Percentiles rank a stretch among this genome's conserved stretches.
phyloP scores from a whole-genome alignment of 2,113 vertebrate genomes.

The Apaloderma vittatum region DNA sequence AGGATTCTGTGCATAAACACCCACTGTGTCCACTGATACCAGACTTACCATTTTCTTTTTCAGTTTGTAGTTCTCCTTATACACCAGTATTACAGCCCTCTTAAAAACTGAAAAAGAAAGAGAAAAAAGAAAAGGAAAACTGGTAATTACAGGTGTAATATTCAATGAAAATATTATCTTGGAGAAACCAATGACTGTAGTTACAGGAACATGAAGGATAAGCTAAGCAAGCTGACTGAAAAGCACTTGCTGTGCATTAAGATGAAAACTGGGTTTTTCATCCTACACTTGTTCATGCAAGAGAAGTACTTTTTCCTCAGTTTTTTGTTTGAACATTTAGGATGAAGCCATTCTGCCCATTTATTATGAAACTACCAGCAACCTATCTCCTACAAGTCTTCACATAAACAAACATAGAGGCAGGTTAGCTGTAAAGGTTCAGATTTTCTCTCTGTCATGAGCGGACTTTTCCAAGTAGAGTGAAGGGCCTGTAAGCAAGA shows the following conservation, averaged over 20 bases:
- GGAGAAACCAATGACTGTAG: not conserved
- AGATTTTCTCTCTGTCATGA: not conserved
- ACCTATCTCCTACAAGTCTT: not conserved
- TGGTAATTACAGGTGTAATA: not conserved
- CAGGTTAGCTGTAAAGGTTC: not conserved
- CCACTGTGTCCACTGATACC: not conserved
- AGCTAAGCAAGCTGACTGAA: not conserved
- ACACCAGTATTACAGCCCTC: constrained; percentile 95
- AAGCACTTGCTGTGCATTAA: not conserved
- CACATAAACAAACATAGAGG: not conserved
- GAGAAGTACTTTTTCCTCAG: not conserved
- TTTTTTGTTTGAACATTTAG: not conserved
- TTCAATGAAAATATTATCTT: not conserved
- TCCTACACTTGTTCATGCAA: not conserved
- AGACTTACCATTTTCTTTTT: constrained; percentile 94
- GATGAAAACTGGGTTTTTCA: not conserved
- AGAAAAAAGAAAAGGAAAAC: constrained; percentile 27
- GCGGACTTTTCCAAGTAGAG: not conserved
- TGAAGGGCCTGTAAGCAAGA: not conserved
- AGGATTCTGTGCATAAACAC: not conserved
- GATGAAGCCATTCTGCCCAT: not conserved
- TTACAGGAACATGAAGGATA: not conserved
- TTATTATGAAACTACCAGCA: not conserved
- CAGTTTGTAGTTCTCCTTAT: constrained; percentile 93
- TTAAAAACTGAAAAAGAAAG: constrained; percentile 89